Percentiles rank a stretch among this genome's conserved stretches.
These are phyloP conservation scores for Hirtodrosophila histrioides DNA, from an alignment of 2,888 invertebrate genomes.

Conservation along the genomic window DNA sequence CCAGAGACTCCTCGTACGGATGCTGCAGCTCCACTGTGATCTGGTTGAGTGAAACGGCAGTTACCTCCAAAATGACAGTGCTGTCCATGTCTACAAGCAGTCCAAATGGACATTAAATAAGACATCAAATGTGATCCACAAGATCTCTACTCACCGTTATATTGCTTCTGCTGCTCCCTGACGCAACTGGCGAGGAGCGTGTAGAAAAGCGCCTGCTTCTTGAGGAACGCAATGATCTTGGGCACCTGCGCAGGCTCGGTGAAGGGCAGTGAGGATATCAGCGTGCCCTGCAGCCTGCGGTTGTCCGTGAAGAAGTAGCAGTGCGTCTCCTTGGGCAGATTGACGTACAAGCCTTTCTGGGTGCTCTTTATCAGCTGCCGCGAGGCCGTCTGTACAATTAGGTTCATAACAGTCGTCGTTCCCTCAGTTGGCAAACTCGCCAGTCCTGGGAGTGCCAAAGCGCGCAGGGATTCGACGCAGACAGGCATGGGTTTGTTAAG, in stretches of 20 bases:
- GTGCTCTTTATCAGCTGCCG: conserved; percentile 90
- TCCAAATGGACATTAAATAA: neutral
- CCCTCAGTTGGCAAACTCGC: conserved; percentile 74
- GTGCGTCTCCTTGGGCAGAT: conserved; percentile 95
- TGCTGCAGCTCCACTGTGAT: conserved; percentile 96
- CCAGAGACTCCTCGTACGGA: conserved; percentile 95
- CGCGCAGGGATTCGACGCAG: conserved; percentile 89
- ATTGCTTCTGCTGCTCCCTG: conserved; percentile 89
- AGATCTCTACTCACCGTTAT: conserved; percentile 86
- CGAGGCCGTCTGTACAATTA: conserved; percentile 92
- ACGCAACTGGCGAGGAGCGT: conserved; percentile 95
- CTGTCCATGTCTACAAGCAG: conserved; percentile 82
- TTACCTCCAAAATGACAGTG: conserved; percentile 94
- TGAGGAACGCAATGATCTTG: conserved; percentile 91
- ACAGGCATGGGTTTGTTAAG: conserved; percentile 94
- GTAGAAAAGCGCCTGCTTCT: conserved; percentile 97
- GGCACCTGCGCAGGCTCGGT: conserved; percentile 97
- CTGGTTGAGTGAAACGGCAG: conserved; percentile 94
- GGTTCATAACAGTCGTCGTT: conserved; percentile 81
- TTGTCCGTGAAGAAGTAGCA: conserved; percentile 96
- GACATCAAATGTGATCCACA: neutral
- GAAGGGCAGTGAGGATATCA: conserved; percentile 91
- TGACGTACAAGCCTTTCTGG: conserved; percentile 93
- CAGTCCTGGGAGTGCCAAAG: conserved; percentile 87
- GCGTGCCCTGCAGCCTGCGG: conserved; percentile 87